Evolutionary conservation across 1,140 invertebrate genomes (phyloP).

Genomic region (Pinna nobilis): DNA sequence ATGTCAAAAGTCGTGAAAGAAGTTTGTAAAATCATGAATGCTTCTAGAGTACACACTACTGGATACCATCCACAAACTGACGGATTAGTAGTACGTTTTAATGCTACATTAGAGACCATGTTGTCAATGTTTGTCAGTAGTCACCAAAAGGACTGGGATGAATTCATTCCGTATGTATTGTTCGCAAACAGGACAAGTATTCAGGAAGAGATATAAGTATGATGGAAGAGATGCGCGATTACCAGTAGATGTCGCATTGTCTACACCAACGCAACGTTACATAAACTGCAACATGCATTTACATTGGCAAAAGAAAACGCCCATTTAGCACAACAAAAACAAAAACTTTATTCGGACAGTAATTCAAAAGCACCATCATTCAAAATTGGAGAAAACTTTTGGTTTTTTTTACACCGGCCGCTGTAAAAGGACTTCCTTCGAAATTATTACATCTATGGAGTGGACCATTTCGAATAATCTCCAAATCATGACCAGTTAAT

Average conservation of each 20-base stretch:
- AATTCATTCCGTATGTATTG: conserved; percentile 11
- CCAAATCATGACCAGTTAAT: no score
- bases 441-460: no score
- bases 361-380: no score
- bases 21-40: conserved; percentile 37
- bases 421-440: no score
- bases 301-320: no score
- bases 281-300: no score
- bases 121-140: conserved; percentile 22
- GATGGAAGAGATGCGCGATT: conserved; percentile 1
- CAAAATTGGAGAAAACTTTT: no score
- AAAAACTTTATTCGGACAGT: no score
- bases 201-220: conserved; percentile 1
- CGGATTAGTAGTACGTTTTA: conserved; percentile 50
- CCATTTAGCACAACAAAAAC: no score
- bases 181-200: conserved; percentile 24
- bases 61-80: conserved; percentile 43
- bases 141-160: conserved; percentile 29
- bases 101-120: conserved; percentile 28
- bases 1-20: not conserved
- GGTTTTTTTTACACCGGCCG: no score
- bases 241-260: conserved; percentile 2
- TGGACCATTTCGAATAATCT: no score
- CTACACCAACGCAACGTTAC: not conserved
- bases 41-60: conserved; percentile 32